Evolutionary conservation across 2,888 invertebrate species (phyloP), one percentile per base, ranked within the genome.

Genomic region (Hirtodrosophila trivittata): DNA sequence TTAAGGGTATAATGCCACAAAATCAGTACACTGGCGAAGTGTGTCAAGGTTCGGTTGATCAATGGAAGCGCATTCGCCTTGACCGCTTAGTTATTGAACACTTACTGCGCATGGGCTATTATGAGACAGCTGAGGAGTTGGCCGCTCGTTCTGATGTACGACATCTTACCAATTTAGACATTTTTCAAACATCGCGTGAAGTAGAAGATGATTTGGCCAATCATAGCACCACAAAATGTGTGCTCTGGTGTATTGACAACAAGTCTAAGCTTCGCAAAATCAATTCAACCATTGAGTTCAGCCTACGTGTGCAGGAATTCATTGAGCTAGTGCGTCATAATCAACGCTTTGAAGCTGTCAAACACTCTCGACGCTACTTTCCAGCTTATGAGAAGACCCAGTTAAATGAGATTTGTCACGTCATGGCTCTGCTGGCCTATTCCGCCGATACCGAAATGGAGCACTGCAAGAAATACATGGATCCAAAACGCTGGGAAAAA

Each of bases 21-120:
- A 72, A 74, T 46, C 87, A 70, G 45, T 71, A 67, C 16, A 81
- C 72, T 21, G 84, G 84, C 13, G 91, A 91, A 32, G 81, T 89
- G 28, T 88, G 88, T 76, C 87, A 88, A 21, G 90, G 90, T 1
- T 89, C 90, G 1, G 87, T 87, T 14, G 90, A 89, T 65, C 90
- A 89, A 67, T 91, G 89, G 91, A 91, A 89, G 67, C 87, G 87
- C 46, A 88, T 86, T 59, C 84, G 78, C 1, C 91, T 99, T 51
- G 98, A 99, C 91, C 93, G 99, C 49, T 97, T 99, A 96, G 92
- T 99, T 47, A 97, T 99, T 9, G 99, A 99, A 89, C 98, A 99
- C 91, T 96, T 98, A 88, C 92, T 99, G 13, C 93, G 98, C 57
- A 95, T 96, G 88, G 99, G 99, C 0, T 98, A 97, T 91, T 98